Percentiles rank a stretch among this genome's conserved stretches.
These are phyloP conservation scores for Neelides folsomi DNA, from an alignment of 2,888 invertebrate genomes.

Conservation along the genomic window DNA sequence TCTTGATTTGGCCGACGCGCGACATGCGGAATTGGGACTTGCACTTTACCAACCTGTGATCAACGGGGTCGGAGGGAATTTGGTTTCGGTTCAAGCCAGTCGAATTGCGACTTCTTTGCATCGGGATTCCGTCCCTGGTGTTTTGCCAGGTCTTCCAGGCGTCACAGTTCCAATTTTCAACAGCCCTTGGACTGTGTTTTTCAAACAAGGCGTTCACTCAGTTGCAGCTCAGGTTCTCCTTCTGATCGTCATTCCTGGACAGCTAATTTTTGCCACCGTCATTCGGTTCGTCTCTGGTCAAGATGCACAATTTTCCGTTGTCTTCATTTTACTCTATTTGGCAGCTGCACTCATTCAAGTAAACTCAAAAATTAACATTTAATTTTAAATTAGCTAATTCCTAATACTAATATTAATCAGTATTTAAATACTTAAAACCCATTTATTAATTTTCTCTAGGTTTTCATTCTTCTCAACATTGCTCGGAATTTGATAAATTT, in stretches of 20 bases:
- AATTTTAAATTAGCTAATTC: not conserved
- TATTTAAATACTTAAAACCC: too few relatives aligned
- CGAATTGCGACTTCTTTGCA: slow-evolving; percentile 62
- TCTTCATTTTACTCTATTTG: slow-evolving; percentile 24
- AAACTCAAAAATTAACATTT: not conserved
- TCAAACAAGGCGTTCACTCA: slow-evolving; percentile 35
- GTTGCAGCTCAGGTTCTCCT: slow-evolving; percentile 40
- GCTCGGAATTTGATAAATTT: slow-evolving; percentile 67
- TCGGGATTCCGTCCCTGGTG: slow-evolving; percentile 49
- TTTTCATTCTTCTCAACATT: slow-evolving; percentile 58
- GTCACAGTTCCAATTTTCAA: slow-evolving; percentile 31
- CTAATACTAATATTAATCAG: too few relatives aligned
- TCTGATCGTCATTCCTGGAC: slow-evolving; percentile 27
- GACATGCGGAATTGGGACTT: slow-evolving; percentile 47
- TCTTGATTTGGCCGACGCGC: slow-evolving; percentile 53
- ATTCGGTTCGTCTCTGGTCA: slow-evolving; percentile 20
- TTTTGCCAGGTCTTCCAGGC: slow-evolving; percentile 40
- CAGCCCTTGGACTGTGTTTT: slow-evolving; percentile 33
- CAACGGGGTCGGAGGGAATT: slow-evolving; percentile 67
- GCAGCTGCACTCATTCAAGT: slow-evolving; percentile 29
- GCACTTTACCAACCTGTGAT: slow-evolving; percentile 72
- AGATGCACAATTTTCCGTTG: slow-evolving; percentile 16
- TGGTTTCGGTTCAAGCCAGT: slow-evolving; percentile 64
- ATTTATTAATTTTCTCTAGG: slow-evolving; percentile 37
- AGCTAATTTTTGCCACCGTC: slow-evolving; percentile 24